phyloP scores from a whole-genome alignment of 2,113 vertebrate species.

The Pedetes capensis region DNA sequence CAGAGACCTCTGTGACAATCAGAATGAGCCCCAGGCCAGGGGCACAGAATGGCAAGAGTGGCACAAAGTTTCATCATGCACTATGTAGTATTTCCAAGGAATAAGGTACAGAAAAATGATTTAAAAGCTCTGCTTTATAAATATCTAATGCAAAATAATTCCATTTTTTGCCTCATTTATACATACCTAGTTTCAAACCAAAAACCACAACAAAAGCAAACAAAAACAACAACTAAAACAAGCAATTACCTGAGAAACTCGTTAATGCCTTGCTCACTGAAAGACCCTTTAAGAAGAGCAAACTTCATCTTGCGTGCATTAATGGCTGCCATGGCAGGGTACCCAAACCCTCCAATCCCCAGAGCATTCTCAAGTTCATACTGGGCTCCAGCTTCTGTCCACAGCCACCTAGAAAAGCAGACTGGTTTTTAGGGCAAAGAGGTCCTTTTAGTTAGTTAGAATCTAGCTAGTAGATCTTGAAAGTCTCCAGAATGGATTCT shows the following conservation, averaged over 20 bases:
- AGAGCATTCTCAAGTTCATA: constrained; percentile 91
- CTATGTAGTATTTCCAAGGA: accelerated
- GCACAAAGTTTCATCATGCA: accelerated
- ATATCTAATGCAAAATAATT: neutral
- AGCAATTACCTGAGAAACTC: constrained; percentile 86
- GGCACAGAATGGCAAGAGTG: neutral
- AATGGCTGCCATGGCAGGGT: constrained; percentile 97
- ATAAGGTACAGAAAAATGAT: neutral
- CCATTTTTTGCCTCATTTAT: neutral
- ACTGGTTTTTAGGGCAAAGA: neutral
- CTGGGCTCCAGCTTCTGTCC: constrained; percentile 95
- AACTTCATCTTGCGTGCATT: constrained; percentile 98
- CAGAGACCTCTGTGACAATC: accelerated
- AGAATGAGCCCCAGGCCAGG: neutral
- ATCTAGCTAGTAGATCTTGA: neutral
- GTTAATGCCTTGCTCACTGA: constrained; percentile 92
- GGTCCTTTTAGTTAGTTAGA: neutral
- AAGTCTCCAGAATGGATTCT: neutral
- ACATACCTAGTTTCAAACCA: neutral
- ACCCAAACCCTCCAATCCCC: constrained; percentile 97
- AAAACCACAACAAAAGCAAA: neutral
- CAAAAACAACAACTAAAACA: neutral
- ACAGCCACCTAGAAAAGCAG: constrained; percentile 86
- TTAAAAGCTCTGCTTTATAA: neutral
- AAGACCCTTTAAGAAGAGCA: constrained; percentile 94